Evolutionary conservation across 2,797 vertebrate genomes (phyloP), one percentile per base, ranked within the genome.

Genomic region (Coluber constrictor): DNA sequence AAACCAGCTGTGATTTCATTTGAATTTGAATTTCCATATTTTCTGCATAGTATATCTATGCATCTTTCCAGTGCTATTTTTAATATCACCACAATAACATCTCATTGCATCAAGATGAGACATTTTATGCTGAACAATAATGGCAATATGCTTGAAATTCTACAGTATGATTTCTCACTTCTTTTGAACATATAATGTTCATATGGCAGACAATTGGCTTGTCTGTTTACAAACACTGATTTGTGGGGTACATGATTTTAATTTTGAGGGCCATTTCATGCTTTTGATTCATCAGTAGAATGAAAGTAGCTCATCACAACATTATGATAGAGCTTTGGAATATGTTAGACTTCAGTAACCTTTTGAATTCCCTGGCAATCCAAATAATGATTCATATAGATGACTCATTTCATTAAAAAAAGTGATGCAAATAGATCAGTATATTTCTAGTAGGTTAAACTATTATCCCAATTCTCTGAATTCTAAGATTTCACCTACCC

Each of bases 51-150:
- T 79, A 83, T 25, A 83, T 83, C 9, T 47, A 83, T 29, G 11
- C 43, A 83, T 83, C 20, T 83, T 83, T 83, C 74, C 74, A 83
- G 9, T 47, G 25, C 10, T 47, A 18, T 37, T 74, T 74, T 74
- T 74, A 74, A 7, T 32, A 70, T 16, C 15, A 32, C n/a, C n/a
- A 70, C n/a, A 74, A 15, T 15, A 9, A 12, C 47, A 43, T 87
- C 92, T 89, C 47, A 8, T 94, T 95, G 95, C 57, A 61, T 95
- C 12, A 54, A 57, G 70, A 1, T 74, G 89, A 94, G 13, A 87
- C 66, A 27, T 32, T 93, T 95, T 86, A 93, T 90, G 5, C 15
- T 27, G 18, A 16, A 63, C 37, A 27, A 37, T 32, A 23, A 87
- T 90, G 15, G 59, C 92, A 91, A 61, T 60, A 18, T 92, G 23